A percentile compares a stretch with the other conserved stretches of the same genome.
These are phyloP conservation scores for Liparis tanakae DNA, from an alignment of 2,797 vertebrate genomes.

Conservation along the genomic window DNA sequence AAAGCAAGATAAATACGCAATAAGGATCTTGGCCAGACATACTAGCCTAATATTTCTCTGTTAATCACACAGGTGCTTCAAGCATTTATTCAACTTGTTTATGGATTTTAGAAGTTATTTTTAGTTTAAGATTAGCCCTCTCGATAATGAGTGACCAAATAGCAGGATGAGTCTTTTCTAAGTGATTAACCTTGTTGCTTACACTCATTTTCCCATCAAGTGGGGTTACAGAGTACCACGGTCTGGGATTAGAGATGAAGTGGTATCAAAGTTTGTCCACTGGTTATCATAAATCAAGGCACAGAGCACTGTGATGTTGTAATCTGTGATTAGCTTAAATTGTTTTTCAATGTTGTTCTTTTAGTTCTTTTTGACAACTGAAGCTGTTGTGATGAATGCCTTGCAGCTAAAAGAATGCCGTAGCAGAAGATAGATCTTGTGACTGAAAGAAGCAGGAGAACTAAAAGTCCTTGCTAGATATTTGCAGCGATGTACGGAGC, in stretches of 20 bases:
- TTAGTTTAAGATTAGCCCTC: slow-evolving; percentile 6
- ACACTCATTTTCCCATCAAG: slow-evolving; percentile 28
- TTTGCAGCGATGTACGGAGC: neutral
- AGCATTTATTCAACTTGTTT: slow-evolving; percentile 2
- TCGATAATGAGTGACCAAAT: slow-evolving; percentile 23
- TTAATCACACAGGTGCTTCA: neutral
- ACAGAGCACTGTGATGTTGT: neutral
- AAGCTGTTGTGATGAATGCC: slow-evolving; percentile 22
- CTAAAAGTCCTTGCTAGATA: slow-evolving; percentile 5
- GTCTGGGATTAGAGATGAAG: slow-evolving; percentile 23
- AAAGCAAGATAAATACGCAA: slow-evolving; percentile 8
- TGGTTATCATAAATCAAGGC: slow-evolving; percentile 35
- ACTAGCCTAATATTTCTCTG: neutral
- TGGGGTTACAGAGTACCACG: neutral
- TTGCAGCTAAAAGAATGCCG: neutral
- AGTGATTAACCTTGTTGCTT: slow-evolving; percentile 45
- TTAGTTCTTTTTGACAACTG: slow-evolving; percentile 29
- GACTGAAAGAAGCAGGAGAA: neutral
- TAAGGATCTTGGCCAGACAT: neutral
- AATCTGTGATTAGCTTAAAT: slow-evolving; percentile 23
- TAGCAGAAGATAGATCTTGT: neutral
- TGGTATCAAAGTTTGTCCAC: slow-evolving; percentile 23
- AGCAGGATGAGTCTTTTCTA: slow-evolving; percentile 25
- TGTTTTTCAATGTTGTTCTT: slow-evolving; percentile 20
- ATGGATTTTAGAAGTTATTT: slow-evolving; percentile 17